Evolutionary conservation across 2,113 vertebrate species (phyloP).

Genomic region (Anseranas semipalmata): DNA sequence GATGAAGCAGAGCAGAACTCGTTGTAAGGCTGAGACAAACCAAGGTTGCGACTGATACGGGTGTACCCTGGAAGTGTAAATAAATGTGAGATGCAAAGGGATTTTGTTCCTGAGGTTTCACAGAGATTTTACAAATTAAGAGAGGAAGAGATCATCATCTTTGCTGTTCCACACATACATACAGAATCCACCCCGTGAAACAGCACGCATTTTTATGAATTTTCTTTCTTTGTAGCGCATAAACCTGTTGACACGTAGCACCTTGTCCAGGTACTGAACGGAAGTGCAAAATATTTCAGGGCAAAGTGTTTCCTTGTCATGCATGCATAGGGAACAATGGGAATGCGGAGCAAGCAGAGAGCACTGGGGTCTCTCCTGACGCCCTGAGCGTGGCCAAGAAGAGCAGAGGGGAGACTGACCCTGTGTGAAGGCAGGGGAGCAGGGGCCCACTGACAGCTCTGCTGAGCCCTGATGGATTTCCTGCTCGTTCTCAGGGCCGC

Average conservation of each 20-base stretch:
- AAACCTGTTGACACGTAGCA: neutral
- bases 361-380: neutral
- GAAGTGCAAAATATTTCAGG: neutral
- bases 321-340: neutral
- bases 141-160: neutral
- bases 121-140: neutral
- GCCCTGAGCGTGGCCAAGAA: neutral
- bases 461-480: neutral
- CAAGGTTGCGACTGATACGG: neutral
- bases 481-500: neutral
- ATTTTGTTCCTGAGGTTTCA: neutral
- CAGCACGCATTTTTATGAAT: neutral
- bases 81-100: neutral
- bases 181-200: neutral
- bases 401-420: neutral
- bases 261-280: neutral
- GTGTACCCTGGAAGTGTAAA: constrained; percentile 19
- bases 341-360: neutral
- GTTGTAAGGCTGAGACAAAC: neutral
- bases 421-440: neutral
- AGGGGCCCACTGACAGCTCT: neutral
- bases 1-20: constrained; percentile 45
- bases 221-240: neutral
- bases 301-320: neutral
- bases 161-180: neutral